These are phyloP conservation scores for Eublepharis macularius DNA, from an alignment of 2,113 vertebrate genomes.

Conservation along the genomic window DNA sequence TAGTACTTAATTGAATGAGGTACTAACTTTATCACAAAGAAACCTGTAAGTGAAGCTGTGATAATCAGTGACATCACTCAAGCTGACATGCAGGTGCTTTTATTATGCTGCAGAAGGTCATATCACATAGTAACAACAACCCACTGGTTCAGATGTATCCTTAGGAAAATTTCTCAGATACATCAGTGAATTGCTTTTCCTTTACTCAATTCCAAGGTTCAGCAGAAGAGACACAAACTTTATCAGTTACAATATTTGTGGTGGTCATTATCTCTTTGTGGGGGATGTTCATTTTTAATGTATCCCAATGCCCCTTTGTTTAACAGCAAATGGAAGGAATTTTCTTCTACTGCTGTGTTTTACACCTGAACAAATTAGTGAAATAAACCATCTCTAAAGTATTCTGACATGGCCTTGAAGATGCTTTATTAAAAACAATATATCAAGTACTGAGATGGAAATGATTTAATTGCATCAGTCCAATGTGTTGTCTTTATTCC, in stretches of 20 bases:
- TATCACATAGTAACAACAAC: neutral
- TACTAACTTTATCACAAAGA: too few relatives aligned
- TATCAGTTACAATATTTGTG: neutral
- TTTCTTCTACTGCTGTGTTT: slow-evolving; percentile 48
- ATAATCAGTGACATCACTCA: too few relatives aligned
- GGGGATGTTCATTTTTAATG: neutral
- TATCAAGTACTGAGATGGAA: slow-evolving; percentile 69
- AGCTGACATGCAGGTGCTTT: too few relatives aligned
- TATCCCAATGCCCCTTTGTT: neutral
- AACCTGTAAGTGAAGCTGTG: too few relatives aligned
- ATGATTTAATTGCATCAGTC: slow-evolving; percentile 62
- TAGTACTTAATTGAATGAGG: too few relatives aligned
- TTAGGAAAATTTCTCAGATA: neutral
- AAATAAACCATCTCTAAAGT: slow-evolving; percentile 63
- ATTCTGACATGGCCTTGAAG: slow-evolving; percentile 60
- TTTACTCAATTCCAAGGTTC: neutral
- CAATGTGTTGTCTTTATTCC: slow-evolving; percentile 60
- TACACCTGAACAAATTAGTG: slow-evolving; percentile 49
- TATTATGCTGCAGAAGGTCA: too few relatives aligned
- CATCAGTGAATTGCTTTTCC: neutral
- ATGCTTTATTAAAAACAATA: slow-evolving; percentile 77
- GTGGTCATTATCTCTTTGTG: neutral
- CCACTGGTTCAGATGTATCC: neutral
- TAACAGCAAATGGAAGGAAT: neutral
- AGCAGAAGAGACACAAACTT: neutral